These are phyloP conservation scores for Electrona antarctica DNA, from an alignment of 2,113 vertebrate species.

Conservation along the genomic window DNA sequence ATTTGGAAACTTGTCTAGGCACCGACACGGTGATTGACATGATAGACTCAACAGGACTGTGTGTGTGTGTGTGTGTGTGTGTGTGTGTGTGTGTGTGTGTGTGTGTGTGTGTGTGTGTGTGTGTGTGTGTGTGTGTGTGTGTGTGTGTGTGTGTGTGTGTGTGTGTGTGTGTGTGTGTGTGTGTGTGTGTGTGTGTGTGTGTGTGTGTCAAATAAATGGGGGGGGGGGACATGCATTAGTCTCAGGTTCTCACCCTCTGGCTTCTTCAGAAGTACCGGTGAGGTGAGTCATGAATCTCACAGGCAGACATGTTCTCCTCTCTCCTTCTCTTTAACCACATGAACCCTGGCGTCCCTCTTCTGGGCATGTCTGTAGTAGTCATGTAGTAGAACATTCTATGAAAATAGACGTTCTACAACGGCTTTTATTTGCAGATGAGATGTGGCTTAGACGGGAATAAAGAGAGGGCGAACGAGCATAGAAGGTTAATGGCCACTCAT, in stretches of 20 bases:
- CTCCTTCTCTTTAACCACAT: slow-evolving; percentile 7
- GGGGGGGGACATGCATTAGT: slow-evolving; percentile 55
- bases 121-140: slow-evolving; percentile 11
- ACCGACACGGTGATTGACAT: slow-evolving; percentile 43
- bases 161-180: neutral
- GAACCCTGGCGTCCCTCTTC: neutral
- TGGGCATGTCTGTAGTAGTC: too few relatives aligned
- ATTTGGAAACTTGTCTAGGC: slow-evolving; percentile 47
- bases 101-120: slow-evolving; percentile 6
- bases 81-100: slow-evolving; percentile 6
- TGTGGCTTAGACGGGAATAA: too few relatives aligned
- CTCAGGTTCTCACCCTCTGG: slow-evolving; percentile 32
- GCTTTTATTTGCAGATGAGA: too few relatives aligned
- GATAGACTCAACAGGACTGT: slow-evolving; percentile 57
- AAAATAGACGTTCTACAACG: too few relatives aligned
- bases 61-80: slow-evolving; percentile 5
- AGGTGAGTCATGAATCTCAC: slow-evolving; percentile 34
- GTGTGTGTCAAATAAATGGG: slow-evolving; percentile 25
- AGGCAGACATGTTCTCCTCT: slow-evolving; percentile 41
- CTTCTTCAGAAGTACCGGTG: neutral
- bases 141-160: slow-evolving; percentile 3
- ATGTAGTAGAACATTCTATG: too few relatives aligned
- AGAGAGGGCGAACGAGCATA: too few relatives aligned
- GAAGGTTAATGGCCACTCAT: too few relatives aligned
- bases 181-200: slow-evolving; percentile 15